Conservation (phyloP, 2,797 vertebrate genomes). For the Meriones psammophilus region DNA sequence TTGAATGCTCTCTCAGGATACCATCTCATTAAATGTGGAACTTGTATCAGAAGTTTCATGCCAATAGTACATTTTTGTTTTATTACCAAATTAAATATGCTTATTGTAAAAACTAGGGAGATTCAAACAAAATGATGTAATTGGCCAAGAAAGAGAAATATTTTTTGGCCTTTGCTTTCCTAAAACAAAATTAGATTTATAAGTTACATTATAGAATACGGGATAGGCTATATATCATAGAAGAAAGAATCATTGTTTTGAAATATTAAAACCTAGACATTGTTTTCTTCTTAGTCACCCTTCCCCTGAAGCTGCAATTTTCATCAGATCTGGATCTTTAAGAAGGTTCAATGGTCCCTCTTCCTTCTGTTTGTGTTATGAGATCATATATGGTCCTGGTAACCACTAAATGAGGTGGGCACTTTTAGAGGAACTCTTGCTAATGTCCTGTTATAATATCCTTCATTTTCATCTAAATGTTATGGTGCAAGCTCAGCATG, state of each 20-base stretch:
- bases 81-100: conserved; percentile 50
- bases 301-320: not conserved
- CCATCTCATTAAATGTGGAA: conserved; percentile 56
- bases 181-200: not conserved
- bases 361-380: not conserved
- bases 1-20: not conserved
- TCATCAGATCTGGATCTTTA: not conserved
- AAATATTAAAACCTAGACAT: not conserved
- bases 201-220: not conserved
- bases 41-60: not conserved
- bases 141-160: not conserved
- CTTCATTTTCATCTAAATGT: not conserved
- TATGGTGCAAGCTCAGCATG: not conserved
- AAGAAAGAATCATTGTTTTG: conserved; percentile 7
- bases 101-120: conserved; percentile 18
- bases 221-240: not conserved
- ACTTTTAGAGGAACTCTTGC: not conserved
- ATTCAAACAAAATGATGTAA: conserved; percentile 26
- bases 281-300: not conserved
- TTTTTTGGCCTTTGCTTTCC: not conserved
- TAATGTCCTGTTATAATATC: not conserved
- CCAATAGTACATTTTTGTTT: conserved; percentile 17
- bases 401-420: not conserved
- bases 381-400: not conserved
- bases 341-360: not conserved